Percentiles rank a stretch among this genome's conserved stretches.
Conservation (phyloP, 1,140 invertebrate species). For the Oreohelix idahoensis region DNA sequence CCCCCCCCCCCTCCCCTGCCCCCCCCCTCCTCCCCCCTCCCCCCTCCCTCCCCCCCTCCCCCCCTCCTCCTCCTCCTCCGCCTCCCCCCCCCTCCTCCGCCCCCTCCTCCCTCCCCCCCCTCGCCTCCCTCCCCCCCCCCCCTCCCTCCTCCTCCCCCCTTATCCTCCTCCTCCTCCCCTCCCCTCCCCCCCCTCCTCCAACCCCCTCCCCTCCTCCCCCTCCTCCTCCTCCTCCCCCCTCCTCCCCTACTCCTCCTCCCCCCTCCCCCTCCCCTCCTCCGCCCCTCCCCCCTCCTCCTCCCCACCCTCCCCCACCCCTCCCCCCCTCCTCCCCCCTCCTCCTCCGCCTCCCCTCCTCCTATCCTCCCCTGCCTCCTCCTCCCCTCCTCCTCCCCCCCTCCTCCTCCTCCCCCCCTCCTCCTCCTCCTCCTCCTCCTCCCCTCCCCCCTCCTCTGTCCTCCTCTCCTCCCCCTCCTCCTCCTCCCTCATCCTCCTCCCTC, state of each 20-base stretch:
- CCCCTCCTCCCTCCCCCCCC: neutral
- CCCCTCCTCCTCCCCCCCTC: neutral
- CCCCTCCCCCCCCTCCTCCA: neutral
- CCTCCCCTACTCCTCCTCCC: neutral
- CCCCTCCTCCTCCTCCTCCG: neutral
- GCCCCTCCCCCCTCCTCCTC: neutral
- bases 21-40: neutral
- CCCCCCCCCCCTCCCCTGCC: neutral
- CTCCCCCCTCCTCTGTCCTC: too few species aligned
- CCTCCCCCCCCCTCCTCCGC: neutral
- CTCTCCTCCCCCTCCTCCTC: too few species aligned
- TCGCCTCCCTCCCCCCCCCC: neutral
- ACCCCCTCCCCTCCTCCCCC: neutral
- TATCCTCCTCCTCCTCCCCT: neutral
- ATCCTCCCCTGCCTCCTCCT: neutral
- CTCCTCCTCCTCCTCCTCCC: too few species aligned
- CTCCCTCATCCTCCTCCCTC: too few species aligned
- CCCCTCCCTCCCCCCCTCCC: neutral
- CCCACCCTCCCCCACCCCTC: neutral
- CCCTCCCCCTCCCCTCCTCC: neutral
- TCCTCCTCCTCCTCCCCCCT: neutral
- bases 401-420: neutral
- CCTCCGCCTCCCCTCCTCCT: neutral
- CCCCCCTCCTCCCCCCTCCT: neutral
- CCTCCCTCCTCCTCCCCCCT: neutral